These are phyloP conservation scores for Sebastiscus tertius DNA, from an alignment of 2,797 vertebrate genomes.

Conservation along the genomic window DNA sequence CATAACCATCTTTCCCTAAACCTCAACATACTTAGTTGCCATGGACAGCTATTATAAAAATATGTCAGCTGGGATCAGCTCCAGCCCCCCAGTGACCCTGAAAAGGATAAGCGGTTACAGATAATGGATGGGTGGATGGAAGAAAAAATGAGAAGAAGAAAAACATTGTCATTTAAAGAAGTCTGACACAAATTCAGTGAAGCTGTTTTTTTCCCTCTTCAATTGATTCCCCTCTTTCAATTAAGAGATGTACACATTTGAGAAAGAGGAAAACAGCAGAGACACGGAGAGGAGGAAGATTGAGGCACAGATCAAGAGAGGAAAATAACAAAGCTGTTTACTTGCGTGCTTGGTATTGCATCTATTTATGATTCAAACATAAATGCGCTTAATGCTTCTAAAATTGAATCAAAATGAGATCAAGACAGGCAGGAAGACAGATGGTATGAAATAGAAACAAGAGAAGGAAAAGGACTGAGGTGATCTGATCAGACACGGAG, in stretches of 20 bases:
- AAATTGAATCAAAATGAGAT: slow-evolving; percentile 7
- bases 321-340: slow-evolving; percentile 9
- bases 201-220: not conserved
- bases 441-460: not conserved
- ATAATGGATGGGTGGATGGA: no score
- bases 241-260: not conserved
- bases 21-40: no score
- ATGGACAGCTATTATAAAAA: no score
- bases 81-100: no score
- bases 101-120: no score
- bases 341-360: not conserved
- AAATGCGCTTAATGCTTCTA: not conserved
- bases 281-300: not conserved
- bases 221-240: not conserved
- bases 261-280: not conserved
- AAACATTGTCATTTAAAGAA: no score
- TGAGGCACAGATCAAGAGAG: not conserved
- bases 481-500: not conserved
- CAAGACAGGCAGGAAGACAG: not conserved
- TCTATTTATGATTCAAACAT: slow-evolving; percentile 8
- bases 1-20: no score
- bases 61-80: no score
- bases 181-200: not conserved
- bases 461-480: not conserved
- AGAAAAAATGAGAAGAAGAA: no score